Percentiles rank a stretch among this genome's conserved stretches.
Conservation (phyloP, 2,888 invertebrate species). For the Chymomyza amoena region DNA sequence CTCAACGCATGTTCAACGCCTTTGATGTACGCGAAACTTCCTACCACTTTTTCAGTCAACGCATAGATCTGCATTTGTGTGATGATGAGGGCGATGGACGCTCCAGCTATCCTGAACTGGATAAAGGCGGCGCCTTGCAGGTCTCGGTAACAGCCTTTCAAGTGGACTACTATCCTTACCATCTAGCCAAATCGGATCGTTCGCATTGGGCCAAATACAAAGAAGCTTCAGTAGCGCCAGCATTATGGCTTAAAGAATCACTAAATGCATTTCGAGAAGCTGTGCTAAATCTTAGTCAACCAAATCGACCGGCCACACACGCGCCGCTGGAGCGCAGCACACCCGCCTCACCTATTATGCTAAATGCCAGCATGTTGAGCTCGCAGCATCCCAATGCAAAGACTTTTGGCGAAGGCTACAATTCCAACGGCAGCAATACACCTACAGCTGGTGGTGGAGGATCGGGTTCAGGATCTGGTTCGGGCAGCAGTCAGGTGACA, state of each 20-base stretch:
- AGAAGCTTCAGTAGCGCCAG: constrained; percentile 89
- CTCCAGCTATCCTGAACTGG: constrained; percentile 89
- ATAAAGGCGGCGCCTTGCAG: constrained; percentile 95
- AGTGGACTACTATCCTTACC: constrained; percentile 97
- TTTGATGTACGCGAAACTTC: constrained; percentile 99
- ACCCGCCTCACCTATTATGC: constrained; percentile 73
- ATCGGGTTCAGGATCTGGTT: constrained; percentile 62
- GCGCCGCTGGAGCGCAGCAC: constrained; percentile 77
- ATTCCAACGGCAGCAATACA: constrained; percentile 57
- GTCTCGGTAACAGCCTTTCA: constrained; percentile 92
- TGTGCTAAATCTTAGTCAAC: constrained; percentile 87
- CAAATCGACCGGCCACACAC: constrained; percentile 79
- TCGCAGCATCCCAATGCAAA: constrained; percentile 52
- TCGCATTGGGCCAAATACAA: constrained; percentile 93
- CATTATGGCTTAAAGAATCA: constrained; percentile 92
- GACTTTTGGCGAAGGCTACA: constrained; percentile 42
- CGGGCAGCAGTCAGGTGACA: constrained; percentile 73
- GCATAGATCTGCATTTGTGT: constrained; percentile 96
- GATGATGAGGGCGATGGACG: constrained; percentile 95
- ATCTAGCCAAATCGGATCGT: constrained; percentile 92
- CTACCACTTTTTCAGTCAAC: constrained; percentile 95
- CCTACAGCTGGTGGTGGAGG: constrained; percentile 46
- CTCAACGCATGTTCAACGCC: constrained; percentile 86
- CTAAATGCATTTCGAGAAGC: constrained; percentile 88
- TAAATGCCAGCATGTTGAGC: constrained; percentile 62